Evolutionary conservation across 2,888 invertebrate species (phyloP).

Genomic region (Trichopoda pennipes): DNA sequence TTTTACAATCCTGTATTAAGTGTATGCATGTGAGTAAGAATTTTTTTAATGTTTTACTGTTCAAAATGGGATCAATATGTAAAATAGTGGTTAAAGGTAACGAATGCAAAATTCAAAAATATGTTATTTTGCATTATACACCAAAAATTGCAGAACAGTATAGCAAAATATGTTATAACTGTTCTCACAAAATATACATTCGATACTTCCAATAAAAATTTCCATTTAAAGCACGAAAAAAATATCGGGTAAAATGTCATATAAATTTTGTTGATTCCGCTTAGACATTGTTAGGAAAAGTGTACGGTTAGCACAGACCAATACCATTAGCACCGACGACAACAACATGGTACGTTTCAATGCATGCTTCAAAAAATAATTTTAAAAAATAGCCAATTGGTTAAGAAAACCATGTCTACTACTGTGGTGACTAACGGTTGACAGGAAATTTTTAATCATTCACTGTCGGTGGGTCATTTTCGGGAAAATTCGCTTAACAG

Average conservation of each 20-base stretch:
- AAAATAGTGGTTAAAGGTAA: slow-evolving; percentile 17
- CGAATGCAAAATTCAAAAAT: slow-evolving; percentile 68
- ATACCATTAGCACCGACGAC: background rate
- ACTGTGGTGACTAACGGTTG: background rate
- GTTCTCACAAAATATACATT: slow-evolving; percentile 27
- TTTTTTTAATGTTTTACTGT: background rate
- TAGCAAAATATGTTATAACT: slow-evolving; percentile 32
- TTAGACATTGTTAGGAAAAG: slow-evolving; percentile 46
- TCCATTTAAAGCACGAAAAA: slow-evolving; percentile 5
- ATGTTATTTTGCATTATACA: slow-evolving; percentile 38
- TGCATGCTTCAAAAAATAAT: slow-evolving; percentile 40
- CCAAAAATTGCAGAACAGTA: background rate
- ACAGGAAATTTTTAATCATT: background rate
- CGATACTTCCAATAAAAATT: slow-evolving; percentile 3
- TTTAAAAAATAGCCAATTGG: slow-evolving; percentile 66
- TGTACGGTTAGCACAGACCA: slow-evolving; percentile 22
- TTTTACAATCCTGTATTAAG: slow-evolving; percentile 36
- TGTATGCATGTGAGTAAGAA: slow-evolving; percentile 52
- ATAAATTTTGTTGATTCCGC: slow-evolving; percentile 66
- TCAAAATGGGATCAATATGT: slow-evolving; percentile 10
- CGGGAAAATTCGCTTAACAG: background rate
- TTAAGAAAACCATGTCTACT: slow-evolving; percentile 17
- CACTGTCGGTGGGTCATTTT: background rate
- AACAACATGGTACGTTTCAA: background rate
- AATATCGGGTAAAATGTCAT: slow-evolving; percentile 54